phyloP scores from a whole-genome alignment of 2,888 invertebrate genomes.

The Steromphala cineraria region DNA sequence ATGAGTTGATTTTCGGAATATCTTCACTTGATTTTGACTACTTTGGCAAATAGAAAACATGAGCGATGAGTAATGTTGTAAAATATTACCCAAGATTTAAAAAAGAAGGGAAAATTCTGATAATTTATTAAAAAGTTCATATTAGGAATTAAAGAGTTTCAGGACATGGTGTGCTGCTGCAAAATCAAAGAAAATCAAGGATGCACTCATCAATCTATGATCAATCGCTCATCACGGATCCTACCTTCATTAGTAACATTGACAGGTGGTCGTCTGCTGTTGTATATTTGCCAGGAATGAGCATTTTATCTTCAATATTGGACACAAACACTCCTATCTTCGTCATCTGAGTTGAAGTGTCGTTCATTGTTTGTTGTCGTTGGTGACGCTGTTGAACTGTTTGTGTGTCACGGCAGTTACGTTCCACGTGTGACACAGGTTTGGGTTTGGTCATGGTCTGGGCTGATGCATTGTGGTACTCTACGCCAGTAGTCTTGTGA shows the following conservation, averaged over 20 bases:
- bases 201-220: no score
- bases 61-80: no score
- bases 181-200: no score
- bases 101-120: no score
- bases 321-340: slow-evolving; percentile 74
- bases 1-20: no score
- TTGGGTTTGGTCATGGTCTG: slow-evolving; percentile 81
- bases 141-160: no score
- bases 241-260: slow-evolving; percentile 64
- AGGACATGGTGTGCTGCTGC: no score
- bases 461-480: slow-evolving; percentile 88
- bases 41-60: no score
- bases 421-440: slow-evolving; percentile 58
- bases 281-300: slow-evolving; percentile 71
- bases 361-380: slow-evolving; percentile 73
- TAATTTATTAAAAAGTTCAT: no score
- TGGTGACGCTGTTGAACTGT: slow-evolving; percentile 69
- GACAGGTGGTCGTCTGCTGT: slow-evolving; percentile 72
- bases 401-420: slow-evolving; percentile 74
- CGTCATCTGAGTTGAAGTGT: slow-evolving; percentile 76
- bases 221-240: neutral
- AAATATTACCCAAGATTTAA: no score
- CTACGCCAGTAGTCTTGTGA: slow-evolving; percentile 82
- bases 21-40: no score
- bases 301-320: slow-evolving; percentile 70